Evolutionary conservation across 2,113 vertebrate genomes (phyloP).

Genomic region (Numenius arquata): DNA sequence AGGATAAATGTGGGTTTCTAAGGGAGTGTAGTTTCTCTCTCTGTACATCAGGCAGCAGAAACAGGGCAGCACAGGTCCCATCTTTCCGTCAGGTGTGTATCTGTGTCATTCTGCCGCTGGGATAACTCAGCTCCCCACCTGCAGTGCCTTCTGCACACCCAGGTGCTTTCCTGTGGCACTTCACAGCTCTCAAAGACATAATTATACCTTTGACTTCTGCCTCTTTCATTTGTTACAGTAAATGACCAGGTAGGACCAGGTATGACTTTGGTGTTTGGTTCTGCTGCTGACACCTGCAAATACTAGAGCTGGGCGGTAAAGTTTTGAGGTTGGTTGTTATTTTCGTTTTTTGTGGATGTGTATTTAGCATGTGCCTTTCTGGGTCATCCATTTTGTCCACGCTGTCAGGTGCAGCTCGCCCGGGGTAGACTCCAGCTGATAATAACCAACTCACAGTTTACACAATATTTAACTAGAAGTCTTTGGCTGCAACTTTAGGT

Average conservation of each 20-base stretch:
- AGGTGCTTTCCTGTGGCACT: background rate
- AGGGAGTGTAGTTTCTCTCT: background rate
- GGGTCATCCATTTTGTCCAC: background rate
- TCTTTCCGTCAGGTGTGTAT: background rate
- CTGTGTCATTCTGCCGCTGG: background rate
- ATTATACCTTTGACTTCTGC: background rate
- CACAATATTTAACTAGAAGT: background rate
- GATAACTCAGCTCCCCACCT: background rate
- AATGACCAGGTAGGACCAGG: background rate
- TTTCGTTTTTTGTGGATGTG: background rate
- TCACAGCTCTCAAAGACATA: background rate
- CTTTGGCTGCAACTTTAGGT: background rate
- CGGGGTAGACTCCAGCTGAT: background rate
- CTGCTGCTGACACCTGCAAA: background rate
- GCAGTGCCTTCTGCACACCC: background rate
- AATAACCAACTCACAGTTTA: background rate
- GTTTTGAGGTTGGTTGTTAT: background rate
- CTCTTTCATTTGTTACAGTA: background rate
- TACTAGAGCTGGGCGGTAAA: background rate
- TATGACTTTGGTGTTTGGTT: background rate
- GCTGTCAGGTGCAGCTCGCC: background rate
- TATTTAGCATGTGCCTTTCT: background rate
- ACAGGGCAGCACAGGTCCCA: accelerated
- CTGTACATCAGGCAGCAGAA: background rate
- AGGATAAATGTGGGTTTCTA: background rate